Evolutionary conservation across 2,888 invertebrate species (phyloP).

Genomic region (Amphipoea lucens): DNA sequence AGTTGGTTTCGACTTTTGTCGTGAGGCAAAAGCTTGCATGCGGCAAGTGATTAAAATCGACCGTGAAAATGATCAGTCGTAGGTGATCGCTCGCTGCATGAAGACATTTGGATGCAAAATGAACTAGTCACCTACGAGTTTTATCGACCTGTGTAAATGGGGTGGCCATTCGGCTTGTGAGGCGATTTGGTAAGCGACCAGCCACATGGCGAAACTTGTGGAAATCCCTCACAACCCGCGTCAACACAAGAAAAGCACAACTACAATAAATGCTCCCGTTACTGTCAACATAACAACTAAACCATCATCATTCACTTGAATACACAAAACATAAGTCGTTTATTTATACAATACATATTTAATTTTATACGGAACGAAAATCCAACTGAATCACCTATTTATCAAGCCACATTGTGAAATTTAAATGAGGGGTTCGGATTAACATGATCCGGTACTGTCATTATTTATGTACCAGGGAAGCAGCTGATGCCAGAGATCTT

Average conservation of each 20-base stretch:
- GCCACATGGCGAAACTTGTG: no score
- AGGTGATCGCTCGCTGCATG: no score
- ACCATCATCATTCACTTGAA: not conserved
- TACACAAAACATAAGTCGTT: conserved; percentile 24
- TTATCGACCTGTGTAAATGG: no score
- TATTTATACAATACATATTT: conserved; percentile 47
- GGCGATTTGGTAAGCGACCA: no score
- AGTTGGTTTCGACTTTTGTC: no score
- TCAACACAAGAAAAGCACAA: not conserved
- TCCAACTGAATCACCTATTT: conserved; percentile 50
- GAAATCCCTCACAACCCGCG: no score
- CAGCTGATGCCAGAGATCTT: conserved; percentile 32
- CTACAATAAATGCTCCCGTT: not conserved
- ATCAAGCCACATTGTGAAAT: conserved; percentile 52
- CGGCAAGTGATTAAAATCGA: no score
- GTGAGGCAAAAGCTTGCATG: no score
- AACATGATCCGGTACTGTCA: conserved; percentile 41
- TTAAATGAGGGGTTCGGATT: conserved; percentile 50
- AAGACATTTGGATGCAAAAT: no score
- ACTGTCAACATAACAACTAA: not conserved
- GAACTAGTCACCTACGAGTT: no score
- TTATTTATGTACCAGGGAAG: conserved; percentile 45
- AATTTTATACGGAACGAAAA: conserved; percentile 31
- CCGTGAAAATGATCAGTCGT: no score
- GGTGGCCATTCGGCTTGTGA: no score